Conservation (phyloP, 2,113 vertebrate genomes). For the Engraulis encrasicolus region DNA sequence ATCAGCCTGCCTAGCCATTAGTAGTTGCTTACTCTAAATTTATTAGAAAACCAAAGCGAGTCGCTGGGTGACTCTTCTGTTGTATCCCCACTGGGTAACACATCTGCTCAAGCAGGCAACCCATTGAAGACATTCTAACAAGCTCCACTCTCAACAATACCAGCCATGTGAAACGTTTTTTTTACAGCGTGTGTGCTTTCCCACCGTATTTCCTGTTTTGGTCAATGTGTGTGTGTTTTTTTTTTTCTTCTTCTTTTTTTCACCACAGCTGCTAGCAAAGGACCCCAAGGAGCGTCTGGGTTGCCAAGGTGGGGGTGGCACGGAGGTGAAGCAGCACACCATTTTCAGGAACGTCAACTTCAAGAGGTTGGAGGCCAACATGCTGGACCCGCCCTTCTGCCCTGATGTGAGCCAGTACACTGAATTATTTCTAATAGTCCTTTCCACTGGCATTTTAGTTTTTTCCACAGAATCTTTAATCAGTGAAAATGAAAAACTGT, state of each 20-base stretch:
- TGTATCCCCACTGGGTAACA: no score
- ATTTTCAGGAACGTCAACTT: conserved; percentile 92
- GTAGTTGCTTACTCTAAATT: no score
- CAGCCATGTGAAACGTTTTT: neutral
- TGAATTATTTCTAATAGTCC: no score
- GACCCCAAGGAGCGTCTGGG: conserved; percentile 85
- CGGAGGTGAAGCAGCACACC: conserved; percentile 83
- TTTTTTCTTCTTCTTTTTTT: conserved; percentile 32
- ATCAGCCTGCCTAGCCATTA: no score
- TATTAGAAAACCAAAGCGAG: no score
- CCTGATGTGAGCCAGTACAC: conserved; percentile 83
- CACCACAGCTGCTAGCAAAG: conserved; percentile 83
- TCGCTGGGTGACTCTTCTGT: neutral
- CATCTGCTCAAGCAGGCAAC: neutral
- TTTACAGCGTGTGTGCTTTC: neutral
- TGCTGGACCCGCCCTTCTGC: conserved; percentile 87
- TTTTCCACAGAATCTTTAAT: no score
- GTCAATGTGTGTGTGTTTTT: neutral
- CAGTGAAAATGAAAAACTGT: no score
- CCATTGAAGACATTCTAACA: neutral
- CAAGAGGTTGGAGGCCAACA: conserved; percentile 87
- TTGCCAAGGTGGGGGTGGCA: conserved; percentile 79
- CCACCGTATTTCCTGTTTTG: conserved; percentile 4
- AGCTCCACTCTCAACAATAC: neutral
- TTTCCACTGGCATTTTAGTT: no score